Evolutionary conservation across 2,797 vertebrate species (phyloP).

Genomic region (Pseudochaenichthys georgianus): DNA sequence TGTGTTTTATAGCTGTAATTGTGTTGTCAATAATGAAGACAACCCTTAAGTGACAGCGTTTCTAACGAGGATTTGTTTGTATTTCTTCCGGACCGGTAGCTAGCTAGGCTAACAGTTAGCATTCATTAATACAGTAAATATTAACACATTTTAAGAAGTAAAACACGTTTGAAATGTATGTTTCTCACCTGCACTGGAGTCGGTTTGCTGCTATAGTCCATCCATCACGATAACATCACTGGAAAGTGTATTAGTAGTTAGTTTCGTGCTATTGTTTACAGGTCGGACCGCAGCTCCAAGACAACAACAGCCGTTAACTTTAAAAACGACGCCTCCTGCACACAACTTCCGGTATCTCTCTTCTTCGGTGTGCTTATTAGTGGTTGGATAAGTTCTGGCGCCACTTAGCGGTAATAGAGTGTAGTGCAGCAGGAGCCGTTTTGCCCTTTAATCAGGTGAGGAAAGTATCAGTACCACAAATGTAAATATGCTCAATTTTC

Average conservation of each 20-base stretch:
- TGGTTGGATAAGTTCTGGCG: rapidly evolving
- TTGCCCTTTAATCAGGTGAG: too few species aligned
- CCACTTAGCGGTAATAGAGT: background rate
- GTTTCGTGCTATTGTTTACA: conserved; percentile 17
- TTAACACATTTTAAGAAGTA: rapidly evolving
- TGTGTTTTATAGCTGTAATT: rapidly evolving
- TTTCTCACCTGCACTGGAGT: conserved; percentile 19
- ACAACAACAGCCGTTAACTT: conserved; percentile 73
- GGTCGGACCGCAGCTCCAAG: conserved; percentile 11
- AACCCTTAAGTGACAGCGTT: background rate
- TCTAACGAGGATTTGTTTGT: background rate
- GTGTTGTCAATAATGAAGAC: rapidly evolving
- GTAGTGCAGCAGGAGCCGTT: too few species aligned
- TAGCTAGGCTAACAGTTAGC: conserved; percentile 12
- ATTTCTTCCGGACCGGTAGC: too few species aligned
- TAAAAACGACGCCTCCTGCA: conserved; percentile 71
- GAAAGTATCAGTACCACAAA: too few species aligned
- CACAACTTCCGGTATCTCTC: conserved; percentile 35
- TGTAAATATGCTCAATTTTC: too few species aligned
- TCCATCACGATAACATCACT: background rate
- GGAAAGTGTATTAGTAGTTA: rapidly evolving
- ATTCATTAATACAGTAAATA: background rate
- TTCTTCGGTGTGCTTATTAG: conserved; percentile 14
- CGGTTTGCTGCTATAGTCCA: rapidly evolving
- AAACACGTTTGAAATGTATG: rapidly evolving